These are phyloP conservation scores for Pseudococcus viburni DNA, from an alignment of 2,888 invertebrate species.

Conservation along the genomic window DNA sequence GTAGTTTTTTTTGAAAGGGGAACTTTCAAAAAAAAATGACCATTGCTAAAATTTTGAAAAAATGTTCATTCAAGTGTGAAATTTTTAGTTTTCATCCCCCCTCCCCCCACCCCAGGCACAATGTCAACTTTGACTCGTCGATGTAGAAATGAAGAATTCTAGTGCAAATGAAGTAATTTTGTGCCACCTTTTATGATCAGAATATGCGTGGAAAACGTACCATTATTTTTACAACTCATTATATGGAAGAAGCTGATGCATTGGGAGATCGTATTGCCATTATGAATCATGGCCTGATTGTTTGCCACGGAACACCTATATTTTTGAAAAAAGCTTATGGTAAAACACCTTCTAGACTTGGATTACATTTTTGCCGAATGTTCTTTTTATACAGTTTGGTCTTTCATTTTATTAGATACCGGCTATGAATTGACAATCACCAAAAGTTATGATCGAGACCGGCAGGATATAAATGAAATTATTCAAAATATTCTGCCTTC, in stretches of 20 bases:
- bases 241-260: conserved; percentile 96
- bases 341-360: conserved; percentile 68
- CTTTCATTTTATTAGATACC: conserved; percentile 73
- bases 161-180: too few species aligned
- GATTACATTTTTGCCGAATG: too few species aligned
- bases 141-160: too few species aligned
- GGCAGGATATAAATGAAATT: conserved; percentile 68
- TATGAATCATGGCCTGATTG: conserved; percentile 81
- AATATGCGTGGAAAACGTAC: conserved; percentile 77
- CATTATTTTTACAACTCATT: conserved; percentile 92
- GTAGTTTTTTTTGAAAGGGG: too few species aligned
- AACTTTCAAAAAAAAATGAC: too few species aligned
- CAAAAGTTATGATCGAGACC: conserved; percentile 60
- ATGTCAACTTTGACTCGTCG: too few species aligned
- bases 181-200: conserved; percentile 39
- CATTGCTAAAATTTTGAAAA: too few species aligned
- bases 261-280: conserved; percentile 92
- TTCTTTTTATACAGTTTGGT: too few species aligned
- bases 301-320: conserved; percentile 86
- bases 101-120: too few species aligned
- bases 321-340: conserved; percentile 82
- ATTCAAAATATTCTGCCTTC: conserved; percentile 72
- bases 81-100: too few species aligned
- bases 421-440: conserved; percentile 80
- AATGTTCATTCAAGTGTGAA: too few species aligned